Evolutionary conservation across 2,888 invertebrate genomes (phyloP).

Genomic region (Phragmatobia fuliginosa): DNA sequence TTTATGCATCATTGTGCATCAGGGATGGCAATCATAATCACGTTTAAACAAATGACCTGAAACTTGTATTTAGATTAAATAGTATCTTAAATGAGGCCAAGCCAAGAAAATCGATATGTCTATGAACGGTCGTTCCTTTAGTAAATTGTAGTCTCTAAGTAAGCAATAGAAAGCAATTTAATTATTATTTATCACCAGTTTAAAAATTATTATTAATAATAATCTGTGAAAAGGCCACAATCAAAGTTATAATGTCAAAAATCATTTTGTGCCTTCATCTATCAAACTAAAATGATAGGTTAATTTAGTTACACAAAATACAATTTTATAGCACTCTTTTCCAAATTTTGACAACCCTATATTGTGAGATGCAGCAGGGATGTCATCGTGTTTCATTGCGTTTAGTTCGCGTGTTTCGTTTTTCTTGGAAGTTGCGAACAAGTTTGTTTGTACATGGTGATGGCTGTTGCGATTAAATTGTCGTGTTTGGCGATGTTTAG

Average conservation of each 20-base stretch:
- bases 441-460: slow-evolving; percentile 26
- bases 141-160: background rate
- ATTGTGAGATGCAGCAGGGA: slow-evolving; percentile 42
- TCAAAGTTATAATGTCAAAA: too few species aligned
- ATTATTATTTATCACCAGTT: background rate
- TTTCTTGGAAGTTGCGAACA: slow-evolving; percentile 33
- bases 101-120: background rate
- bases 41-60: too few species aligned
- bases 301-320: too few species aligned
- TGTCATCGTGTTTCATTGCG: slow-evolving; percentile 34
- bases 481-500: slow-evolving; percentile 23
- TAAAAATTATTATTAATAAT: background rate
- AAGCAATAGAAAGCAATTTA: background rate
- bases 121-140: background rate
- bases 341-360: slow-evolving; percentile 46
- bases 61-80: too few species aligned
- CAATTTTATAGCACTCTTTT: background rate
- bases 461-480: slow-evolving; percentile 30
- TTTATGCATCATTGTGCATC: slow-evolving; percentile 63
- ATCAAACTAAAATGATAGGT: background rate
- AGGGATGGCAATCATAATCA: too few species aligned
- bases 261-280: too few species aligned
- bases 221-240: too few species aligned
- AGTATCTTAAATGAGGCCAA: background rate
- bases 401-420: slow-evolving; percentile 21